These are phyloP conservation scores for Poeciliopsis turrubarensis DNA, from an alignment of 2,113 vertebrate species.

Conservation along the genomic window DNA sequence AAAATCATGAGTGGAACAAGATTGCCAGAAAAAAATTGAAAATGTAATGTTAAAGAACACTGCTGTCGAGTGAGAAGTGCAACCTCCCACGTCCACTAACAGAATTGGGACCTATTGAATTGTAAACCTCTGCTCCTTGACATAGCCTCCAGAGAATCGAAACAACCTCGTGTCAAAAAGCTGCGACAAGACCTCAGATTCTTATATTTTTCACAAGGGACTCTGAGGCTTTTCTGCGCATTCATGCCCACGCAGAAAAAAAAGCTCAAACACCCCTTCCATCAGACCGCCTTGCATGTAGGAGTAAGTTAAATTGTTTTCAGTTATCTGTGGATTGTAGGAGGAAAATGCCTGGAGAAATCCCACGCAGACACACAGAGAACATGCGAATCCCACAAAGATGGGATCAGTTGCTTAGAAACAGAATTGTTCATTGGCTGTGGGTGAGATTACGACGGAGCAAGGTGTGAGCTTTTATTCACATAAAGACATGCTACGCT, in stretches of 20 bases:
- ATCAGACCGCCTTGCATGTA: constrained; percentile 28
- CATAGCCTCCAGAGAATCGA: background rate
- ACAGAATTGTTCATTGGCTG: constrained; percentile 64
- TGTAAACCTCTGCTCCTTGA: background rate
- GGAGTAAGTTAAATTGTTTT: constrained; percentile 49
- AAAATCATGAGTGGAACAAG: too few relatives aligned
- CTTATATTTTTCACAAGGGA: background rate
- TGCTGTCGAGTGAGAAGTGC: background rate
- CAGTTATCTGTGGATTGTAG: constrained; percentile 44
- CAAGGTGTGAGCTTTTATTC: constrained; percentile 61
- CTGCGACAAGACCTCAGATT: background rate
- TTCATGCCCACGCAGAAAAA: constrained; percentile 12
- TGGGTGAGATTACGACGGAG: constrained; percentile 58
- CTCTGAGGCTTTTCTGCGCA: background rate
- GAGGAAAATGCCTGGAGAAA: constrained; percentile 50
- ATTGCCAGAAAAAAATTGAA: too few relatives aligned
- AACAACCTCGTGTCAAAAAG: background rate
- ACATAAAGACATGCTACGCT: constrained; percentile 34
- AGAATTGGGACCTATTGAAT: background rate
- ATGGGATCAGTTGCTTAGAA: constrained; percentile 69
- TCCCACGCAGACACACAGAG: constrained; percentile 53
- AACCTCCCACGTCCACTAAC: background rate
- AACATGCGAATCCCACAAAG: constrained; percentile 59
- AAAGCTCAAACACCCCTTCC: constrained; percentile 23
- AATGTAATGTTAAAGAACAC: background rate